A percentile compares a stretch with the other conserved stretches of the same genome.
These are phyloP conservation scores for Malurus cyaneus DNA, from an alignment of 2,113 vertebrate species.

Conservation along the genomic window DNA sequence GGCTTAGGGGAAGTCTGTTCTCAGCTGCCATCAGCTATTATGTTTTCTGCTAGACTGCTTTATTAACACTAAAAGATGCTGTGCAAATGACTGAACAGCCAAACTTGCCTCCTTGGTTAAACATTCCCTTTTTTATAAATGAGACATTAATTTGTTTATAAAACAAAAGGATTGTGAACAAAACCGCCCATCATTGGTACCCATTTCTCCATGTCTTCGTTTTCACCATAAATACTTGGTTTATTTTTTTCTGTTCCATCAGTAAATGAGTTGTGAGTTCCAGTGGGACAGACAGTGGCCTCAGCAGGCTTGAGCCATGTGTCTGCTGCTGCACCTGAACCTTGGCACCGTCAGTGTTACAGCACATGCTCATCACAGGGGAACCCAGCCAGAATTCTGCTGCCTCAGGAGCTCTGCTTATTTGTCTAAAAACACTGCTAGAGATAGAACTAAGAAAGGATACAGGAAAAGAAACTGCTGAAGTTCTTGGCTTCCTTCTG, in stretches of 20 bases:
- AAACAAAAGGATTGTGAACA: background rate
- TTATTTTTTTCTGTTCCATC: background rate
- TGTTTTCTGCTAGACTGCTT: background rate
- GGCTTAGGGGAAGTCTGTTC: background rate
- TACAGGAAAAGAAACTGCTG: background rate
- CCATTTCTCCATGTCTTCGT: background rate
- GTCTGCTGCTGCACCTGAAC: background rate
- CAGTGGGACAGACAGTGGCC: background rate
- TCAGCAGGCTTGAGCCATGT: background rate
- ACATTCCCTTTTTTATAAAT: background rate
- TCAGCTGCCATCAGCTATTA: background rate
- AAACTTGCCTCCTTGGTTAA: background rate
- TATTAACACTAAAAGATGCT: background rate
- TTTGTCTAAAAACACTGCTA: background rate
- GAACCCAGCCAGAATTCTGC: background rate
- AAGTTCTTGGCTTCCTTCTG: background rate
- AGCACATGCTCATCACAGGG: accelerated
- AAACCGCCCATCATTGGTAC: background rate
- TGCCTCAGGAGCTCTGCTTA: background rate
- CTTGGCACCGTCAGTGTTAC: background rate
- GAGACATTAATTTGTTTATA: background rate
- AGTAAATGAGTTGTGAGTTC: background rate
- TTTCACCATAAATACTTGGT: accelerated
- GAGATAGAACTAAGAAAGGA: background rate
- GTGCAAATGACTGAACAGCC: background rate